Evolutionary conservation across 2,888 invertebrate species (phyloP), one percentile per base, ranked within the genome.

Genomic region (Sphecodes monilicornis): DNA sequence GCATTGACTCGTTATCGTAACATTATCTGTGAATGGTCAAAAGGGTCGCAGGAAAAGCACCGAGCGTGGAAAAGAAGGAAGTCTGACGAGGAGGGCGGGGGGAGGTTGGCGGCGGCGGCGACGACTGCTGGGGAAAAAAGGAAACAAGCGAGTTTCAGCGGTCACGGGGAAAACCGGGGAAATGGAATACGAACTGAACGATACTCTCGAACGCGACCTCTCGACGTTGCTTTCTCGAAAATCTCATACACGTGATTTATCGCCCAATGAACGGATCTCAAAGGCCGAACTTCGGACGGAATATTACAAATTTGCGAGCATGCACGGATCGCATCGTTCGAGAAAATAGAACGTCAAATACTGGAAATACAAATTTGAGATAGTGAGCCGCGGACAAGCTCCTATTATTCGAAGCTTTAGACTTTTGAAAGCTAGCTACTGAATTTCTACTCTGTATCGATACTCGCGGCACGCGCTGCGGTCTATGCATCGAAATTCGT

Each of bases 1-100:
- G 80, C 78, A 86, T 84, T 86, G 88, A 86, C 86, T 88, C 88
- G 86, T 88, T 88, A 88, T 88, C 88, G 86, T 86, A 88, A 88
- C 81, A 78, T 88, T 86, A 88, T 88, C 86, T 80, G 78, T 68
- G 76, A 81, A 78, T 78, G 80, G 80, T 82, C 84, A 88, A 88
- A 88, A 82, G 84, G 80, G 78, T 73, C 77, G 68, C 69, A 77
- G 74, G 76, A 80, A 86, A 82, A 70, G 70, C 60, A 74, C n/a
- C 66, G 64, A 76, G 57, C 78, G 78, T 66, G 76, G 41, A 79
- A 81, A 79, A 72, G 75, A 73, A 76, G 85, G 66, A 82, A 36
- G 57, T 29, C 69, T 32, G 46, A 3, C 18, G 46, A 3, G 13
- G 13, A 13, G 43, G 1, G 43, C 43, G 10, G 16, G 29, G 22